These are phyloP conservation scores for Melanotaenia duboulayi DNA, from an alignment of 2,113 vertebrate genomes.

Conservation along the genomic window DNA sequence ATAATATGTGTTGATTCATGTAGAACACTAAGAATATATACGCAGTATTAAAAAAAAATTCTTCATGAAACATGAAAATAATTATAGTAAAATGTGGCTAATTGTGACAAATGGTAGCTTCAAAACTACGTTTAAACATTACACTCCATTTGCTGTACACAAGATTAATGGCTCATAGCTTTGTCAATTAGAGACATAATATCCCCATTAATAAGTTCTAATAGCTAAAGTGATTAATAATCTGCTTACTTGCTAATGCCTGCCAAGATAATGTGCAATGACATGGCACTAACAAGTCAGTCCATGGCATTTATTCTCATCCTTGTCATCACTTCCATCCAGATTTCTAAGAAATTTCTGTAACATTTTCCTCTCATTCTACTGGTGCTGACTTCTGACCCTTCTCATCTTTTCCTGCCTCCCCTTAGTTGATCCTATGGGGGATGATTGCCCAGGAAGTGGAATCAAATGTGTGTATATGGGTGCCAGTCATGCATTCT, in stretches of 20 bases:
- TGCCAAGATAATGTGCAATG: conserved; percentile 38
- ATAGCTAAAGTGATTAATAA: conserved; percentile 54
- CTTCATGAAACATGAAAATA: not conserved
- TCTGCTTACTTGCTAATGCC: conserved; percentile 38
- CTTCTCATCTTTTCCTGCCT: conserved; percentile 92
- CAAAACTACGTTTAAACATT: conserved; percentile 24
- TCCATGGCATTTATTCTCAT: conserved; percentile 40
- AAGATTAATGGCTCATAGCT: conserved; percentile 26
- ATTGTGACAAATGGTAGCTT: conserved; percentile 22
- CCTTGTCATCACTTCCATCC: conserved; percentile 45
- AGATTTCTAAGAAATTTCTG: conserved; percentile 53
- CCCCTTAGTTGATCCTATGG: conserved; percentile 94
- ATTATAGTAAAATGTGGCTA: not conserved
- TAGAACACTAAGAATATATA: not conserved
- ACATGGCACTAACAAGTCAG: conserved; percentile 39
- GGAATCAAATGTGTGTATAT: conserved; percentile 99
- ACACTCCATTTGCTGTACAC: conserved; percentile 22
- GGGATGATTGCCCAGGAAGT: conserved; percentile 96
- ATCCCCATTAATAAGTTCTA: conserved; percentile 50
- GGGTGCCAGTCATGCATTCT: conserved; percentile 76
- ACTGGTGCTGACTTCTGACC: conserved; percentile 81
- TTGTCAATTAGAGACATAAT: conserved; percentile 50
- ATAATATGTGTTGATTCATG: not conserved
- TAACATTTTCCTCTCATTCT: conserved; percentile 64
- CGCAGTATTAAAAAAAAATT: not conserved